Evolutionary conservation across 2,113 vertebrate species (phyloP).

Genomic region (Forbesichthys papilliferus): DNA sequence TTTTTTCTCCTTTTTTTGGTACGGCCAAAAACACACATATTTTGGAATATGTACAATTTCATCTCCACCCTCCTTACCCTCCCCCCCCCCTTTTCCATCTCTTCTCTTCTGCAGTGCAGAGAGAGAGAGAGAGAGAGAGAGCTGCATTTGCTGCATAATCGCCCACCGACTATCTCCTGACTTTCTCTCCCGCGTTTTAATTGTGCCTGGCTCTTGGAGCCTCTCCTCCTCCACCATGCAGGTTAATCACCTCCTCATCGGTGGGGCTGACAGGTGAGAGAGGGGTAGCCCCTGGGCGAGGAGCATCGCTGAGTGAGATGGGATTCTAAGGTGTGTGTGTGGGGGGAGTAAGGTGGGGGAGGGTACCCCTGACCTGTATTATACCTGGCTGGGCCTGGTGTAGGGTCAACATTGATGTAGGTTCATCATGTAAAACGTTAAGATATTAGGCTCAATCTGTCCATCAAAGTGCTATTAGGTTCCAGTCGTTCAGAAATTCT

Average conservation of each 20-base stretch:
- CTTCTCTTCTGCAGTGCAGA: slow-evolving; percentile 60
- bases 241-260: slow-evolving; percentile 31
- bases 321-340: background rate
- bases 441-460: too few relatives aligned
- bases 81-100: slow-evolving; percentile 44
- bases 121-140: slow-evolving; percentile 17
- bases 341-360: too few relatives aligned
- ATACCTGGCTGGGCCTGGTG: too few relatives aligned
- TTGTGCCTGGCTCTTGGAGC: slow-evolving; percentile 41
- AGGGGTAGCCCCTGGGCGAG: slow-evolving; percentile 14
- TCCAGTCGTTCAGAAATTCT: too few relatives aligned
- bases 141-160: slow-evolving; percentile 81
- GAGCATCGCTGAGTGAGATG: slow-evolving; percentile 9
- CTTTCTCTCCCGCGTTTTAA: slow-evolving; percentile 43
- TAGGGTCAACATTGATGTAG: too few relatives aligned
- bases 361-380: too few relatives aligned
- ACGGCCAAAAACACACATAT: slow-evolving; percentile 8
- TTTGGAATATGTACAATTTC: slow-evolving; percentile 24
- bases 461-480: too few relatives aligned
- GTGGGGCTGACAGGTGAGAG: slow-evolving; percentile 12
- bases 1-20: too few relatives aligned
- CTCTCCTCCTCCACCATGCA: slow-evolving; percentile 8
- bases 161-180: slow-evolving; percentile 71
- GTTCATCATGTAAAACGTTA: too few relatives aligned
- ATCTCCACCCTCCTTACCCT: slow-evolving; percentile 21